phyloP scores from a whole-genome alignment of 1,140 invertebrate genomes.

The Belonocnema kinseyi region DNA sequence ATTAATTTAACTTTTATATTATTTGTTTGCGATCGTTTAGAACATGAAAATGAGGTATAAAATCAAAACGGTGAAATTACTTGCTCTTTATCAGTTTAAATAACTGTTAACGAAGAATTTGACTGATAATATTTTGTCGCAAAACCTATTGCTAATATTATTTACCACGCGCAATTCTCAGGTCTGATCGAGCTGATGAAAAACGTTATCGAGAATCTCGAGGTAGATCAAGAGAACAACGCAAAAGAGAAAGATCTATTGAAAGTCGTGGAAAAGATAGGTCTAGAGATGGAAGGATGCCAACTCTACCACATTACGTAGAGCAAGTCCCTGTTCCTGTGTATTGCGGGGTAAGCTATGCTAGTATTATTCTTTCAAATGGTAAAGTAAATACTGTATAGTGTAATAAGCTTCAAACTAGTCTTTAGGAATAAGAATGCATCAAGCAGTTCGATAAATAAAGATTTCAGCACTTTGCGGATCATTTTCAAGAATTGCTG shows the following conservation, averaged over 20 bases:
- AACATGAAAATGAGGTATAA: too few species aligned
- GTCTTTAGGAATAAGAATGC: too few species aligned
- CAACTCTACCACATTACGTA: conserved; percentile 40
- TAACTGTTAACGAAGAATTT: too few species aligned
- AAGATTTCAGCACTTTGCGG: too few species aligned
- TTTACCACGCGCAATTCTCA: neutral
- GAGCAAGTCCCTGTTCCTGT: conserved; percentile 53
- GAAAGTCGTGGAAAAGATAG: neutral
- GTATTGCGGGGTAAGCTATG: conserved; percentile 52
- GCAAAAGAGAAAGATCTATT: neutral
- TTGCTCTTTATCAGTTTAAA: too few species aligned
- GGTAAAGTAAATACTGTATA: conserved; percentile 38
- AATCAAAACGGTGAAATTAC: too few species aligned
- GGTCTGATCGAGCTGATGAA: neutral
- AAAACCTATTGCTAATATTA: neutral
- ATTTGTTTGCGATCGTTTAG: too few species aligned
- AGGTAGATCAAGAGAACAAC: neutral
- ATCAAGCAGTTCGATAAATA: too few species aligned
- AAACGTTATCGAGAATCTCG: neutral
- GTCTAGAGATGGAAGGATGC: conserved; percentile 43
- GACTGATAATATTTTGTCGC: too few species aligned
- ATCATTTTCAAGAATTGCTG: too few species aligned
- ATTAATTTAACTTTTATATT: too few species aligned
- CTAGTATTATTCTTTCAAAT: conserved; percentile 26
- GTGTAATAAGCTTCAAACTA: neutral